Evolutionary conservation across 2,888 invertebrate species (phyloP), one percentile per base, ranked within the genome.

Genomic region (Drosophila pseudotakahashii): DNA sequence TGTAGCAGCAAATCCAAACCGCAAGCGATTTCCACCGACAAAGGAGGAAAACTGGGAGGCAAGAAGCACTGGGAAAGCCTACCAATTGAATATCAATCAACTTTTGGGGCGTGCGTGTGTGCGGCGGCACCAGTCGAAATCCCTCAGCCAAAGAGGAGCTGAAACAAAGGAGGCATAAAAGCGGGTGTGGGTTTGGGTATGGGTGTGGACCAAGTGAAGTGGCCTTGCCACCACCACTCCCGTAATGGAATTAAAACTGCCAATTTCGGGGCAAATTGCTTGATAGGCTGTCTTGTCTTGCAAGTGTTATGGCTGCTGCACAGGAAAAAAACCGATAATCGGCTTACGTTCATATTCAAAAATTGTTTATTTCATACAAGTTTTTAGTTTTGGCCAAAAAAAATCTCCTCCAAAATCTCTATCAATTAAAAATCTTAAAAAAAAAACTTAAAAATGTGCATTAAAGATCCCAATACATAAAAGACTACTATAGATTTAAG

Each of bases 81-180:
- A 88, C 87, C 88, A 89, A 90, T 90, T 90, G 88, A 87, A 85
- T 90, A 90, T 89, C 89, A 90, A 90, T 90, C 90, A 90, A 88
- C 76, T 82, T 77, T 76, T 73, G 50, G 55, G 52, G 53, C 44
- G 71, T 36, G 60, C 48, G 45, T 52, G 72, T 69, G 36, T 58
- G 42, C 37, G 55, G 19, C 70, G 58, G 37, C 53, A 50, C 36
- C 14, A 41, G 36, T 11, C 30, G 14, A 48, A 64, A 54, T 53
- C 54, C 37, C 66, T 69, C 26, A 50, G 30, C 53, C 41, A 59
- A 47, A n/a, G 59, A 59, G 45, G 50, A 69, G 73, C 52, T 39
- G 60, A 76, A 61, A 42, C 52, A 64, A 53, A 72, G 61, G 42
- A 41, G 48, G 42, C 36, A 51, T 10, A 39, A 51, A 57, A 60